These are phyloP conservation scores for Pemphigus obesinymphae DNA, from an alignment of 1,140 invertebrate genomes.

Conservation along the genomic window DNA sequence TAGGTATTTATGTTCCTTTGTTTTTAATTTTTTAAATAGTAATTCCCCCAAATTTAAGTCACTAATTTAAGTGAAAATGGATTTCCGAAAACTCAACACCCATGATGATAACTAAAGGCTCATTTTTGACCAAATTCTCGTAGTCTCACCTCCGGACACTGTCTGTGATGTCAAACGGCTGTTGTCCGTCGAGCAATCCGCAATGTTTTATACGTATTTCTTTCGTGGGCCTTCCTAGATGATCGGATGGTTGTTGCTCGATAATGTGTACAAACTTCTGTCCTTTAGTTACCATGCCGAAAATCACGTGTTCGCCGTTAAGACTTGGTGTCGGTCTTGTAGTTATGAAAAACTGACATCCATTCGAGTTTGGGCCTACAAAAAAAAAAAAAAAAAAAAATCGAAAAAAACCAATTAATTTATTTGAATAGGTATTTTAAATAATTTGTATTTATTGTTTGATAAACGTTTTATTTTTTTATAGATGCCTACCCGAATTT, in stretches of 20 bases:
- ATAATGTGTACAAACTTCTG: conserved; percentile 79
- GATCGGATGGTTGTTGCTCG: conserved; percentile 72
- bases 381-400: no score
- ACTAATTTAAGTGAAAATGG: no score
- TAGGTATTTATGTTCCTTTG: no score
- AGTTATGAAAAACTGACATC: conserved; percentile 96
- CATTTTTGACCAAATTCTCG: no score
- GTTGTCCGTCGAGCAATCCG: conserved; percentile 58
- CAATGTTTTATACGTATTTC: conserved; percentile 63
- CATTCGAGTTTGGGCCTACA: conserved; percentile 68
- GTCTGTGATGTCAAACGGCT: conserved; percentile 63
- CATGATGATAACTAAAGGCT: not conserved
- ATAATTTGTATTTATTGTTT: no score
- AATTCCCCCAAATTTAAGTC: no score
- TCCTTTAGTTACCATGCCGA: conserved; percentile 86
- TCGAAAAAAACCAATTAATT: no score
- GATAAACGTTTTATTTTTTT: no score
- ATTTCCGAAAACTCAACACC: not conserved
- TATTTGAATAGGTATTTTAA: no score
- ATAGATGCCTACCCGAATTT: conserved; percentile 70
- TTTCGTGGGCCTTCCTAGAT: conserved; percentile 63
- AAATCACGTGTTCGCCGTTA: conserved; percentile 86
- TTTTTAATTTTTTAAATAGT: no score
- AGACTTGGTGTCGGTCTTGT: conserved; percentile 84
- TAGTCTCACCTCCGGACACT: conserved; percentile 65